Evolutionary conservation across 2,113 vertebrate genomes (phyloP).

Genomic region (Microtus ochrogaster): DNA sequence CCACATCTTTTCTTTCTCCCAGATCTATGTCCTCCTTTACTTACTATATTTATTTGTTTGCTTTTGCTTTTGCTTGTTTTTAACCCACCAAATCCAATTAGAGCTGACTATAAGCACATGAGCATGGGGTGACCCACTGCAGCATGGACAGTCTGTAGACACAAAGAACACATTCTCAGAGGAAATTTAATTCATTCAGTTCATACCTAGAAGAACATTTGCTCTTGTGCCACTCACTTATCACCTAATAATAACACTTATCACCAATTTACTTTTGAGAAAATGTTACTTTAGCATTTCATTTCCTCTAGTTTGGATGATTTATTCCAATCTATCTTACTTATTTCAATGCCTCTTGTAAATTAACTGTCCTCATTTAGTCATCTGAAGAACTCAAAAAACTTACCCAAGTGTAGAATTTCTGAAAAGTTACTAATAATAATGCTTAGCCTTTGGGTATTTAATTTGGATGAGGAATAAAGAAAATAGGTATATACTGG

Average conservation of each 20-base stretch:
- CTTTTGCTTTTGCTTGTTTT: neutral
- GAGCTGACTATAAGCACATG: neutral
- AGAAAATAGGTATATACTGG: neutral
- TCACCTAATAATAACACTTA: neutral
- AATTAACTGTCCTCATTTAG: neutral
- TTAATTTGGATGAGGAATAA: neutral
- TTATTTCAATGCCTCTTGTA: neutral
- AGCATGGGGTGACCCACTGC: neutral
- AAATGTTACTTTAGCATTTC: neutral
- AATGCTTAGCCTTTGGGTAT: neutral
- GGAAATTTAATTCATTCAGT: neutral
- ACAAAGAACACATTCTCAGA: neutral
- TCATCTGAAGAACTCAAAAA: slow-evolving; percentile 5
- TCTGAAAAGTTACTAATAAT: neutral
- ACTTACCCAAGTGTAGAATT: neutral
- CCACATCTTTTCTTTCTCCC: too few relatives aligned
- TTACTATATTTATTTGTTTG: neutral
- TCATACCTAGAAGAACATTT: neutral
- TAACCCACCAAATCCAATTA: neutral
- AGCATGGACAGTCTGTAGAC: neutral
- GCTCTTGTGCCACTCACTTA: neutral
- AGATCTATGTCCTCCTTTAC: neutral
- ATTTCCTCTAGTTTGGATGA: neutral
- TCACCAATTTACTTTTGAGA: neutral
- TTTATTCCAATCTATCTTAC: neutral